These are phyloP conservation scores for Pogonomyrmex barbatus DNA, from an alignment of 1,140 invertebrate species.

Conservation along the genomic window DNA sequence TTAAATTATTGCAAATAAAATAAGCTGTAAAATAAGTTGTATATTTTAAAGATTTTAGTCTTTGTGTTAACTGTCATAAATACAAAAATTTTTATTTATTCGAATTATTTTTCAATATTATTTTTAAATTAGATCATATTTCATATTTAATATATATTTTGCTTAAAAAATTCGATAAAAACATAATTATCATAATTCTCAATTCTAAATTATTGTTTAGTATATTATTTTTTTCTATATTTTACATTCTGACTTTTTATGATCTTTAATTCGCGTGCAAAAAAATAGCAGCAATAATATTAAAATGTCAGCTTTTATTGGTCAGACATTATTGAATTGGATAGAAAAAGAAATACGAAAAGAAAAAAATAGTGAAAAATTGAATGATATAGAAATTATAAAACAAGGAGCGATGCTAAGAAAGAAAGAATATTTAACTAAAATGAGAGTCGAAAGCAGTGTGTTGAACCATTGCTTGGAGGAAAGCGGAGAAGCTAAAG, in stretches of 20 bases:
- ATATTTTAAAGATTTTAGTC: not conserved
- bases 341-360: not conserved
- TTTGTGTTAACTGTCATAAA: not conserved
- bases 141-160: not conserved
- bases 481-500: constrained; percentile 75
- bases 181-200: not conserved
- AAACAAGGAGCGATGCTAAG: constrained; percentile 30
- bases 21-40: not conserved
- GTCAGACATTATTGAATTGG: constrained; percentile 73
- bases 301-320: constrained; percentile 70
- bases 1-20: constrained; percentile 13
- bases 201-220: constrained; percentile 17
- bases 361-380: not conserved
- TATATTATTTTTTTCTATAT: constrained; percentile 58
- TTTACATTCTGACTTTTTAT: constrained; percentile 61
- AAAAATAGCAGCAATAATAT: constrained; percentile 53
- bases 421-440: constrained; percentile 52
- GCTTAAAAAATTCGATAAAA: not conserved
- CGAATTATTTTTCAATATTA: not conserved
- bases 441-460: constrained; percentile 68
- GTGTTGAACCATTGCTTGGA: constrained; percentile 73
- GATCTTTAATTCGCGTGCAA: constrained; percentile 61
- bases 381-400: constrained; percentile 30
- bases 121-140: not conserved
- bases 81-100: not conserved